These are phyloP conservation scores for Typhlichthys eigenmanni DNA, from an alignment of 2,797 vertebrate genomes.

Conservation along the genomic window DNA sequence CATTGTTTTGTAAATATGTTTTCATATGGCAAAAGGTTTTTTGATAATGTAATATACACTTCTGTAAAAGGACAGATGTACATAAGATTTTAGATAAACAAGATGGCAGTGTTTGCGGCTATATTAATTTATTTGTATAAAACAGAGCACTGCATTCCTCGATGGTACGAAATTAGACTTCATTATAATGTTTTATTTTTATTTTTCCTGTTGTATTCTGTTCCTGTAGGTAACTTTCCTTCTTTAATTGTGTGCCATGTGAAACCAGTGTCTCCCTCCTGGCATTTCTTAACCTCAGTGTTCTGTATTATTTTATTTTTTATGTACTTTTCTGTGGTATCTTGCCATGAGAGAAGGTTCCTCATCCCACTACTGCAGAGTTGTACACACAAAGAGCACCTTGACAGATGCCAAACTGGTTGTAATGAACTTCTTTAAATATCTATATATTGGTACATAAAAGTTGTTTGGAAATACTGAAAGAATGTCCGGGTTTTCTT, in stretches of 20 bases:
- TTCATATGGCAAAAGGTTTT: slow-evolving; percentile 76
- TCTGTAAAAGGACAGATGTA: slow-evolving; percentile 79
- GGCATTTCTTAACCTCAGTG: slow-evolving; percentile 10
- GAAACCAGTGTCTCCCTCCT: slow-evolving; percentile 20
- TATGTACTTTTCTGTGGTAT: slow-evolving; percentile 37
- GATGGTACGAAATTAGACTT: slow-evolving; percentile 68
- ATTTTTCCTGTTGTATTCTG: slow-evolving; percentile 49
- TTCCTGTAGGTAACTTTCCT: slow-evolving; percentile 34
- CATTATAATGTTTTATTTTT: slow-evolving; percentile 73
- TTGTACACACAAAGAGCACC: slow-evolving; percentile 53
- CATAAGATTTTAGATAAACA: slow-evolving; percentile 81
- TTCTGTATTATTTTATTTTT: slow-evolving; percentile 41
- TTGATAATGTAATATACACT: slow-evolving; percentile 81
- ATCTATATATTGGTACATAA: slow-evolving; percentile 82
- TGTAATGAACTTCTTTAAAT: slow-evolving; percentile 75
- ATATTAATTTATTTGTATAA: slow-evolving; percentile 81
- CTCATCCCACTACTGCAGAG: slow-evolving; percentile 39
- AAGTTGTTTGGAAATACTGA: slow-evolving; percentile 56
- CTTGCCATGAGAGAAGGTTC: slow-evolving; percentile 39
- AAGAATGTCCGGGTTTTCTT: background rate
- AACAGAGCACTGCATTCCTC: slow-evolving; percentile 66
- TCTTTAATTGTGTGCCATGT: slow-evolving; percentile 35
- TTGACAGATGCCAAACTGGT: slow-evolving; percentile 63
- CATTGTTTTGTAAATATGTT: slow-evolving; percentile 81
- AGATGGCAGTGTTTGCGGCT: slow-evolving; percentile 66